Base-by-base conservation (phyloP, 2,888 invertebrate genomes). In the Parochlus steinenii region DNA sequence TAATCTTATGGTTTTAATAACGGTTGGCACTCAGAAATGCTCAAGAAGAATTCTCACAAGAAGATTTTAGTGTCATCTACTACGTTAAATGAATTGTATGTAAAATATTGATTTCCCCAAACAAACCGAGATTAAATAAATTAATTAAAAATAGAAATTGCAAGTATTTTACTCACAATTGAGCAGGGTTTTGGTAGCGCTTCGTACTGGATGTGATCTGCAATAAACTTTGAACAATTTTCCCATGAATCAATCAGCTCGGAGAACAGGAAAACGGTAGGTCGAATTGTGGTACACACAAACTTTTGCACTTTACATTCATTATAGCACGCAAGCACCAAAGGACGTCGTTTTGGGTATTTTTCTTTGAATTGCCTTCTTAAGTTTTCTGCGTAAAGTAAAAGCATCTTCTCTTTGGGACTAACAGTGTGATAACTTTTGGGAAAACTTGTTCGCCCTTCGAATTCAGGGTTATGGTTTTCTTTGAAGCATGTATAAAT, bases 291-390 rank as follows among this genome's bases (percentile, higher is more conserved):
- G 5, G 82, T 81, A 45, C 82, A 83, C 25, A 89, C 83, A 66
- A 89, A 80, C 73, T 89, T 90, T 83, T 87, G 75, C 40, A 80
- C 62, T 31, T 71, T 71, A 49, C 77, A 81, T 56, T 83, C 83
- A 51, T 85, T 85, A 33, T 72, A 71, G 27, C 71, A 65, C 33
- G 74, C 78, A 35, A 85, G 51, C 26, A 82, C 61, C 35, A 81
- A 48, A 1, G 78, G 75, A 41, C 71, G 70, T 32, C 78, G 63
- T 18, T 67, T 53, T 1, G 65, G 63, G 53, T 65, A 72, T 31
- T 64, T 58, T 35, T 63, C 56, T 36, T 61, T 56, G 55, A 69
- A 79, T 47, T 83, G 82, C 33, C 67, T 63, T 11, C 82, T 66
- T 50, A 83, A 83, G 53, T 80, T 82, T 54, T 83, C 82, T 0